Evolutionary conservation across 2,888 invertebrate species (phyloP).

Genomic region (Boloria euphrosyne): DNA sequence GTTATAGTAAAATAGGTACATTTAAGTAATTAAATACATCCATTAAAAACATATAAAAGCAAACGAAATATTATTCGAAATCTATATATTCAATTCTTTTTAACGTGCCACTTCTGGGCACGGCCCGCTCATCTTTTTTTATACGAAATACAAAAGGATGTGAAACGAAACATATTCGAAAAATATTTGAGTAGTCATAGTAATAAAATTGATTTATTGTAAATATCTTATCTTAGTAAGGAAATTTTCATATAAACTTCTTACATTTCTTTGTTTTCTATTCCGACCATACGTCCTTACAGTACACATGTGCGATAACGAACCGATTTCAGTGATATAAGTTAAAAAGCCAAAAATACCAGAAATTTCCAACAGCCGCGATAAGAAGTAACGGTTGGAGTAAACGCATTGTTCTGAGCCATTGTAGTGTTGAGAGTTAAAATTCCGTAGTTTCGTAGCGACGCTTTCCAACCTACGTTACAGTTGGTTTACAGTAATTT

Average conservation of each 20-base stretch:
- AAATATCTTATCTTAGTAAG: too few relatives aligned
- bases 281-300: not conserved
- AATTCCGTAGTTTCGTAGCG: slow-evolving; percentile 37
- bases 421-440: slow-evolving; percentile 29
- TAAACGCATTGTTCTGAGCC: slow-evolving; percentile 32
- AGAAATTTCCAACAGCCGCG: slow-evolving; percentile 20
- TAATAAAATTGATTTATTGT: too few relatives aligned
- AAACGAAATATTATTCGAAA: too few relatives aligned
- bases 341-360: slow-evolving; percentile 17
- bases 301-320: not conserved
- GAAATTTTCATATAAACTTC: not conserved
- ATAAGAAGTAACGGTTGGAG: slow-evolving; percentile 34
- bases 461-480: slow-evolving; percentile 18
- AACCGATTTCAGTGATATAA: slow-evolving; percentile 10
- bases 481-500: slow-evolving; percentile 22
- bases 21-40: too few relatives aligned
- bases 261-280: not conserved
- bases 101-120: too few relatives aligned
- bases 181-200: too few relatives aligned
- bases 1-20: too few relatives aligned
- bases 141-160: too few relatives aligned
- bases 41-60: too few relatives aligned
- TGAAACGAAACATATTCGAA: too few relatives aligned
- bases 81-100: too few relatives aligned
- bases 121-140: too few relatives aligned